A percentile compares a stretch with the other conserved stretches of the same genome.
These are phyloP conservation scores for Pollimyrus isidori DNA, from an alignment of 2,113 vertebrate genomes.

Conservation along the genomic window DNA sequence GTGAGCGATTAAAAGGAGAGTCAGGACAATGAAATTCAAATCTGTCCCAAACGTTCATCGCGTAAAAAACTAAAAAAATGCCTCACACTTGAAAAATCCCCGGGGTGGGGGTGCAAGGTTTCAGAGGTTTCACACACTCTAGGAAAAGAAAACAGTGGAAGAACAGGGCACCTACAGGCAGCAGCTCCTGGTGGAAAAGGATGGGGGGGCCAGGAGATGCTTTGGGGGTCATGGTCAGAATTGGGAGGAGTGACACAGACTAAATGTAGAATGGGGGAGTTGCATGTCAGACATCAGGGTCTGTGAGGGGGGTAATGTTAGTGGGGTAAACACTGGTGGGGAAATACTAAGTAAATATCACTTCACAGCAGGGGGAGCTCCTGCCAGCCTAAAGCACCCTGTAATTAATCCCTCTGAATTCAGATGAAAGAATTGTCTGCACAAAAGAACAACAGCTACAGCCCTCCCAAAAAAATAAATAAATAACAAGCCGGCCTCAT, in stretches of 20 bases:
- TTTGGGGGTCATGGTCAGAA: not conserved
- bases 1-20: not conserved
- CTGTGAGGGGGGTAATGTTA: not conserved
- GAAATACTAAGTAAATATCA: conserved; percentile 33
- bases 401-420: conserved; percentile 41
- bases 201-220: not conserved
- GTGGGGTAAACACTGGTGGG: conserved; percentile 3
- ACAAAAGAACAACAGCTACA: conserved; percentile 24
- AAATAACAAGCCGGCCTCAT: not conserved
- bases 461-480: not conserved
- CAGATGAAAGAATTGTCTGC: conserved; percentile 29
- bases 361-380: conserved; percentile 21
- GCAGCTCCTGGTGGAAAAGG: not conserved
- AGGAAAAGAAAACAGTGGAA: not conserved
- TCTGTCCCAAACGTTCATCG: not conserved
- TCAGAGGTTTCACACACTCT: not conserved
- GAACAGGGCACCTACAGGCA: not conserved
- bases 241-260: not conserved
- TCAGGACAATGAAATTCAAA: not conserved
- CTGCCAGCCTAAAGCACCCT: conserved; percentile 27
- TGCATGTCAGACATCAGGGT: not conserved
- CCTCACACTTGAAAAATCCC: not conserved
- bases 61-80: not conserved
- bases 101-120: not conserved
- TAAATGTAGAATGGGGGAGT: not conserved